Conservation (phyloP, 2,888 invertebrate species). For the Lithodes maja region DNA sequence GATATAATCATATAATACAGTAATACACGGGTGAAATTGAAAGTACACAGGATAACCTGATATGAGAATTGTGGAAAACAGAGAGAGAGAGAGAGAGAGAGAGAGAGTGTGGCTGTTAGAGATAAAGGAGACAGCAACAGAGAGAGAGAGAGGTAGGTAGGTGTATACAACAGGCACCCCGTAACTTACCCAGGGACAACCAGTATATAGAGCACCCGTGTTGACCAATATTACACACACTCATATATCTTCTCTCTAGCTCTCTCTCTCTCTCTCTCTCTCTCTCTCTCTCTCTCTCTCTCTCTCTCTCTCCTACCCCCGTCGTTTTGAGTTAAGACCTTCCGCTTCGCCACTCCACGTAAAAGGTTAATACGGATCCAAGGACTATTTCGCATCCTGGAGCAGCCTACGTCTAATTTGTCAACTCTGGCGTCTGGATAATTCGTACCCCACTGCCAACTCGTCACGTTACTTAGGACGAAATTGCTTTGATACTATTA, state of each 20-base stretch:
- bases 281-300: slow-evolving; percentile 20
- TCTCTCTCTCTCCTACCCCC: slow-evolving; percentile 8
- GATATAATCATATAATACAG: too few species aligned
- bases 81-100: not conserved
- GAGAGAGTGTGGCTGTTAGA: not conserved
- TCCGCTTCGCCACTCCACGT: not conserved
- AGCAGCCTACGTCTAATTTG: not conserved
- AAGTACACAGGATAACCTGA: not conserved
- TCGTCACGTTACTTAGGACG: not conserved
- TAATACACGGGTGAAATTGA: not conserved
- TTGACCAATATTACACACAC: slow-evolving; percentile 1
- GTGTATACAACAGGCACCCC: not conserved
- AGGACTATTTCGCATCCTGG: slow-evolving; percentile 1
- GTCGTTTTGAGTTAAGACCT: not conserved
- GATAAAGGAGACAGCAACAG: slow-evolving; percentile 16
- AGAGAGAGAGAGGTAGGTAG: not conserved
- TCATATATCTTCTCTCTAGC: not conserved
- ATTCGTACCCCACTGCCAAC: not conserved
- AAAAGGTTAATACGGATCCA: slow-evolving; percentile 8
- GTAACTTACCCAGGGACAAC: slow-evolving; percentile 6
- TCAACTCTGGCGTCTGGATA: not conserved
- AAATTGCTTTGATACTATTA: not conserved
- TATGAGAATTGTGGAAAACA: not conserved
- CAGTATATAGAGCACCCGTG: not conserved
- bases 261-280: slow-evolving; percentile 4